These are phyloP conservation scores for Callitettix versicolor DNA, from an alignment of 1,140 invertebrate genomes.

Conservation along the genomic window DNA sequence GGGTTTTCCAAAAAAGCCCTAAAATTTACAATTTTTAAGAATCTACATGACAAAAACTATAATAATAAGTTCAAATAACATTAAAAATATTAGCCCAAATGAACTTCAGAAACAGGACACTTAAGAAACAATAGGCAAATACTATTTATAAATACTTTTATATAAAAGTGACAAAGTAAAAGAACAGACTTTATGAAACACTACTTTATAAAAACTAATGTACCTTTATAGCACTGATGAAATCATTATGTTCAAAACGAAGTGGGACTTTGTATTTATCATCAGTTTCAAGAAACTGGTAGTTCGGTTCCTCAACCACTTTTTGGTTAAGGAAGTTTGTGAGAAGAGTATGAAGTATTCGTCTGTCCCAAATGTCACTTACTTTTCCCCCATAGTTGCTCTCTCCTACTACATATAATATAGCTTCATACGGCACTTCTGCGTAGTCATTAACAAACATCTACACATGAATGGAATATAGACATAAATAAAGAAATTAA, in stretches of 20 bases:
- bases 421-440: conserved; percentile 68
- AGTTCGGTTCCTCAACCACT: conserved; percentile 38
- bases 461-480: too few relatives aligned
- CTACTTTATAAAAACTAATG: too few relatives aligned
- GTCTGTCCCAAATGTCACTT: conserved; percentile 83
- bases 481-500: not conserved
- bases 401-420: conserved; percentile 86
- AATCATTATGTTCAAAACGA: conserved; percentile 53
- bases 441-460: conserved; percentile 33
- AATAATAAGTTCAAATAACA: too few relatives aligned
- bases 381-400: conserved; percentile 95
- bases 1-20: too few relatives aligned
- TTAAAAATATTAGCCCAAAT: too few relatives aligned
- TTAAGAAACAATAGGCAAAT: too few relatives aligned
- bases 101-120: too few relatives aligned
- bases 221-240: conserved; percentile 53
- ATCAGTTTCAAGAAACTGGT: not conserved
- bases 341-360: conserved; percentile 77
- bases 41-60: too few relatives aligned
- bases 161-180: too few relatives aligned
- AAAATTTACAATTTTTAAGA: too few relatives aligned
- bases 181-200: too few relatives aligned
- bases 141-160: too few relatives aligned
- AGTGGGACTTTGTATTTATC: conserved; percentile 48
- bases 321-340: conserved; percentile 63